These are phyloP conservation scores for Micropoecilia bifurca DNA, from an alignment of 2,797 vertebrate genomes.

Conservation along the genomic window DNA sequence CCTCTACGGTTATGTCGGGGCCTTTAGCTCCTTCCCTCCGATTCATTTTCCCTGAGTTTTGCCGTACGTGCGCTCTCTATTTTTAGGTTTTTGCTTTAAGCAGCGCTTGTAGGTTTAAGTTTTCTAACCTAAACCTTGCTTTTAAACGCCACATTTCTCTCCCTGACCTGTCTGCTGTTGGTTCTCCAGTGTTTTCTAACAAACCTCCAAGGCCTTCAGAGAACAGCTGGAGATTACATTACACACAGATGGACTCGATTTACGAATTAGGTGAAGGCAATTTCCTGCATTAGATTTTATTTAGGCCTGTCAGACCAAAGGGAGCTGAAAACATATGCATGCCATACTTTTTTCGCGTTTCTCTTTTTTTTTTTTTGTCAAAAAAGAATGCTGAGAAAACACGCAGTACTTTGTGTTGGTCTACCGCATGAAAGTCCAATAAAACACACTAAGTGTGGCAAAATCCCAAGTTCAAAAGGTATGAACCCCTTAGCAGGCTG, in stretches of 20 bases:
- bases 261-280: background rate
- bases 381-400: background rate
- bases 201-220: background rate
- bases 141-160: background rate
- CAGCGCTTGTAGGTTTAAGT: background rate
- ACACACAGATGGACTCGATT: background rate
- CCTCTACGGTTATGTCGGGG: background rate
- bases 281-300: background rate
- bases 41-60: background rate
- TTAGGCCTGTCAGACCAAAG: background rate
- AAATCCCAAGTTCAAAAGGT: background rate
- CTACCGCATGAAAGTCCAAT: background rate
- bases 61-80: background rate
- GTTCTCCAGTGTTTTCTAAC: background rate
- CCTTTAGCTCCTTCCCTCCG: background rate
- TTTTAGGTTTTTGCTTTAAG: background rate
- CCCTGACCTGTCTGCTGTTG: background rate
- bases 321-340: background rate
- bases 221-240: constrained; percentile 1
- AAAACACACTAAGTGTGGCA: background rate
- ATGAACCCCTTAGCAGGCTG: background rate
- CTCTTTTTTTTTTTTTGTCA: background rate
- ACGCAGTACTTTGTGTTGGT: background rate
- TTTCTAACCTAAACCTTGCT: background rate
- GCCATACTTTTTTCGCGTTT: background rate